Evolutionary conservation across 2,113 vertebrate species (phyloP).

Genomic region (Synodontis membranacea): DNA sequence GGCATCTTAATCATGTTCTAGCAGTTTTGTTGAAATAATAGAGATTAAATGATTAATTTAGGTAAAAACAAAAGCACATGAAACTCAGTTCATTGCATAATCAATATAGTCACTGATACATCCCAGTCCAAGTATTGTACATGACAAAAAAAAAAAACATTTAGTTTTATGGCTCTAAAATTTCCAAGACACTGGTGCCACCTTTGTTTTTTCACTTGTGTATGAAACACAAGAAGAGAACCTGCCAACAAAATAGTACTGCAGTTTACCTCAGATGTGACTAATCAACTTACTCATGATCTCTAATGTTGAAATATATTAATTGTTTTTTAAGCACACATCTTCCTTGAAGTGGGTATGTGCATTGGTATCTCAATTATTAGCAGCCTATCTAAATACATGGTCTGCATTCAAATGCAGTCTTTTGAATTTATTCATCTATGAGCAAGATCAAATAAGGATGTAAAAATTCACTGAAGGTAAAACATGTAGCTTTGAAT

Average conservation of each 20-base stretch:
- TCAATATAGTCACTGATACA: constrained; percentile 11
- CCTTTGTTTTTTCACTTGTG: not conserved
- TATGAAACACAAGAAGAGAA: not conserved
- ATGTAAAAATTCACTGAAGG: not conserved
- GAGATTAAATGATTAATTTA: not conserved
- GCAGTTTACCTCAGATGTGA: not conserved
- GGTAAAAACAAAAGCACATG: constrained; percentile 34
- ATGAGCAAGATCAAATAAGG: not conserved
- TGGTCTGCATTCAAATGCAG: not conserved
- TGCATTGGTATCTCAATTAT: not conserved
- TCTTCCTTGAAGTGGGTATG: not conserved
- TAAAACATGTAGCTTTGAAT: not conserved
- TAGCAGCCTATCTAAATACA: not conserved
- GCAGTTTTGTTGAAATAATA: constrained; percentile 40
- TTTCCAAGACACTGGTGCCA: not conserved
- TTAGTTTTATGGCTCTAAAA: not conserved
- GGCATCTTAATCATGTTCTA: constrained; percentile 9
- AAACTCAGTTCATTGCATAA: constrained; percentile 34
- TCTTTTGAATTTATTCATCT: not conserved
- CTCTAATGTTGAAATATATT: not conserved
- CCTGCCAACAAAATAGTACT: not conserved
- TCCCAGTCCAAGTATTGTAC: not conserved
- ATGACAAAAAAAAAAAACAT: not conserved
- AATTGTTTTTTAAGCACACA: not conserved
- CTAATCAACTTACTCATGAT: not conserved